Evolutionary conservation across 2,888 invertebrate genomes (phyloP).

Genomic region (Lasius platythorax): DNA sequence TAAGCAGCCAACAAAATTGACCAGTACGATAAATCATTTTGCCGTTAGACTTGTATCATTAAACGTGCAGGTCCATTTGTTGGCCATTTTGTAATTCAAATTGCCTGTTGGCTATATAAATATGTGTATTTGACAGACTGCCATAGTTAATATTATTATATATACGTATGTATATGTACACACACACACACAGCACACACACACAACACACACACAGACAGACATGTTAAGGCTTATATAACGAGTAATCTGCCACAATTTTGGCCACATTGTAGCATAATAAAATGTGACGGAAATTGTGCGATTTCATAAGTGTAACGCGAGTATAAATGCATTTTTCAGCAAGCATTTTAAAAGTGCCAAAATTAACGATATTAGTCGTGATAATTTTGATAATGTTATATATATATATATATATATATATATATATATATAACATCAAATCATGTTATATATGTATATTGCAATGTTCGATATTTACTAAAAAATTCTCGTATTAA

Average conservation of each 20-base stretch:
- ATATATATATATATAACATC: background rate
- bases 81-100: conserved; percentile 23
- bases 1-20: conserved; percentile 65
- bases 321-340: background rate
- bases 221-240: conserved; percentile 25
- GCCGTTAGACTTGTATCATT: conserved; percentile 1
- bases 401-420: background rate
- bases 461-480: conserved; percentile 4
- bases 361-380: conserved; percentile 28
- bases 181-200: background rate
- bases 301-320: background rate
- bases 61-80: conserved; percentile 1
- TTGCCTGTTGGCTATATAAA: conserved; percentile 58
- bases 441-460: too few relatives aligned
- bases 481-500: conserved; percentile 17
- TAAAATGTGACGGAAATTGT: conserved; percentile 27
- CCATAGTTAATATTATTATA: conserved; percentile 73
- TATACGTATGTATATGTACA: conserved; percentile 5
- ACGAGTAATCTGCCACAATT: conserved; percentile 55
- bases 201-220: too few relatives aligned
- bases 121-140: conserved; percentile 72
- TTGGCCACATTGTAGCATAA: conserved; percentile 47
- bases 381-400: background rate
- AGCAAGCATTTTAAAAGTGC: conserved; percentile 16
- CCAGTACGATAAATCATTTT: conserved; percentile 63